phyloP scores from a whole-genome alignment of 2,888 invertebrate genomes.

The Heliconius ismenius region DNA sequence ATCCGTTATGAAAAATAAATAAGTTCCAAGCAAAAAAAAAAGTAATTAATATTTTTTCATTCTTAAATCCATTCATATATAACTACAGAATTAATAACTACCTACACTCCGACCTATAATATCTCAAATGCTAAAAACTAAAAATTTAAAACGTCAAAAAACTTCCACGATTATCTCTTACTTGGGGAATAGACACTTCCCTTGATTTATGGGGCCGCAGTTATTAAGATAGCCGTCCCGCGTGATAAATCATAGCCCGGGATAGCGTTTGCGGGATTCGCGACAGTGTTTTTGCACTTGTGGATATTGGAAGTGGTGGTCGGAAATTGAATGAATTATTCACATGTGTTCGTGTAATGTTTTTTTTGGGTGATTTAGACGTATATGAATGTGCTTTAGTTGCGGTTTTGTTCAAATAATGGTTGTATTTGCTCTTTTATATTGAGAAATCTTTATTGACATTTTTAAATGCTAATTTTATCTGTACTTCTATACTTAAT shows the following conservation, averaged over 20 bases:
- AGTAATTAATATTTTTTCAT: too few relatives aligned
- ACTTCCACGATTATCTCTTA: conserved; percentile 39
- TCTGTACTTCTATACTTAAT: too few relatives aligned
- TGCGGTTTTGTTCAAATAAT: neutral
- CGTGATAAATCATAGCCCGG: conserved; percentile 61
- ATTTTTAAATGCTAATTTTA: neutral
- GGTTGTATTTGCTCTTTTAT: neutral
- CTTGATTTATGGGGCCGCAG: conserved; percentile 54
- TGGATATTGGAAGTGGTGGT: conserved; percentile 31
- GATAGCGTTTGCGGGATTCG: conserved; percentile 54
- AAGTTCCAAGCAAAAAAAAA: too few relatives aligned
- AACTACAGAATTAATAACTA: neutral
- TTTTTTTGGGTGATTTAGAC: neutral
- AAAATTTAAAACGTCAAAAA: conserved; percentile 29
- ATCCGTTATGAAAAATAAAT: too few relatives aligned
- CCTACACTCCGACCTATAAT: neutral
- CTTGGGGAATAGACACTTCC: conserved; percentile 36
- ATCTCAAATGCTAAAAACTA: conserved; percentile 13
- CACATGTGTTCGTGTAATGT: conserved; percentile 25
- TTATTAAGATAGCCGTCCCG: conserved; percentile 61
- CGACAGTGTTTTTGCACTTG: conserved; percentile 52
- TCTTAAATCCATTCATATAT: neutral
- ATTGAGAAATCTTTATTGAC: neutral
- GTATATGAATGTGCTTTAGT: neutral
- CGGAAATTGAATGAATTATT: conserved; percentile 38